Evolutionary conservation across 2,113 vertebrate species (phyloP).

Genomic region (Equus przewalskii): DNA sequence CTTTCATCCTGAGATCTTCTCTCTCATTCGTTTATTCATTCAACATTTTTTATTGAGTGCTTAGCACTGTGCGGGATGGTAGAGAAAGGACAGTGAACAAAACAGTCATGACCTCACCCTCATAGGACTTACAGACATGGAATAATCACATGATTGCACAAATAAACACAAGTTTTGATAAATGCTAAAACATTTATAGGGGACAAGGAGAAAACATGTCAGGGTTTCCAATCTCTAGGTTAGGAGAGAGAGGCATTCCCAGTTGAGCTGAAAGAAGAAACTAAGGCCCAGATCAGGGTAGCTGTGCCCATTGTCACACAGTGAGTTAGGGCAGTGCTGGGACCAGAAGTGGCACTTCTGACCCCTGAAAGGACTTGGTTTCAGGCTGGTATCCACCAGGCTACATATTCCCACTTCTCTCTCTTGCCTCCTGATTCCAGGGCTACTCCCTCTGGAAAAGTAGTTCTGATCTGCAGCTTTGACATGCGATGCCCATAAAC

Average conservation of each 20-base stretch:
- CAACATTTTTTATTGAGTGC: slow-evolving; percentile 2
- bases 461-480: slow-evolving; percentile 38
- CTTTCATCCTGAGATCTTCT: slow-evolving; percentile 32
- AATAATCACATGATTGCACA: slow-evolving; percentile 4
- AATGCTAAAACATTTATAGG: slow-evolving; percentile 43
- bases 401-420: slow-evolving; percentile 5
- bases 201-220: slow-evolving; percentile 16
- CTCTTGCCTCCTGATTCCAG: neutral
- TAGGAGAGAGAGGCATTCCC: slow-evolving; percentile 30
- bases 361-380: slow-evolving; percentile 4
- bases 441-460: neutral
- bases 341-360: neutral
- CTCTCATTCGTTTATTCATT: slow-evolving; percentile 45
- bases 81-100: slow-evolving; percentile 49
- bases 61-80: slow-evolving; percentile 26
- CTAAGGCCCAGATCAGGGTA: neutral
- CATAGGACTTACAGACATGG: neutral
- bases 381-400: slow-evolving; percentile 22
- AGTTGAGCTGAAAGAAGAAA: slow-evolving; percentile 42
- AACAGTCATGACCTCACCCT: neutral
- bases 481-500: slow-evolving; percentile 26
- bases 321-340: neutral
- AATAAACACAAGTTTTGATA: slow-evolving; percentile 50
- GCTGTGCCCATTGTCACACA: neutral
- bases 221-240: neutral